phyloP scores from a whole-genome alignment of 2,113 vertebrate species.

The Lamprotornis superbus region DNA sequence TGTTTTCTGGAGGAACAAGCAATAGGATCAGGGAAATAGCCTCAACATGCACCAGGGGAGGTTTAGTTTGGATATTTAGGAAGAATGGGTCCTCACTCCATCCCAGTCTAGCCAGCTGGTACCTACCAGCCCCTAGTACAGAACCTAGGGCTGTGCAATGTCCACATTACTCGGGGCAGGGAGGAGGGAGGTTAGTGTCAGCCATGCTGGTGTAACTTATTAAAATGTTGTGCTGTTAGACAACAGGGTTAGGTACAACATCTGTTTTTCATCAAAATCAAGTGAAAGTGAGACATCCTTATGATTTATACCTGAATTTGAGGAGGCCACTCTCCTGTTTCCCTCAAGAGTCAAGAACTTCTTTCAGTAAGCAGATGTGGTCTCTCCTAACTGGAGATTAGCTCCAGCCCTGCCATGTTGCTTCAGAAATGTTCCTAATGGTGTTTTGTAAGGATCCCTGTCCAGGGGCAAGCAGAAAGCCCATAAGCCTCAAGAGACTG shows the following conservation, averaged over 20 bases:
- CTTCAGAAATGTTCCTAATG: neutral
- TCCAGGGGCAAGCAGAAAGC: neutral
- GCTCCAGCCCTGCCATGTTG: neutral
- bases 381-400: neutral
- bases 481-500: neutral
- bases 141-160: neutral
- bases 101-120: neutral
- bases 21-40: neutral
- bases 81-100: neutral
- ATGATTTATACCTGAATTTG: neutral
- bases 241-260: neutral
- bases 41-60: neutral
- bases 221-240: neutral
- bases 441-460: neutral
- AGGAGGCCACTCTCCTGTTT: neutral
- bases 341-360: neutral
- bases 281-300: neutral
- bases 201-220: neutral
- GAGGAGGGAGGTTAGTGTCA: neutral
- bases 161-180: rapidly evolving
- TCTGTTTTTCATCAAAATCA: neutral
- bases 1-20: neutral
- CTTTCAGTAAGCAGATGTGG: neutral
- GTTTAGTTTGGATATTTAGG: neutral
- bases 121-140: rapidly evolving